Conservation (phyloP, 1,140 invertebrate species). For the Polypedilum vanderplanki region DNA sequence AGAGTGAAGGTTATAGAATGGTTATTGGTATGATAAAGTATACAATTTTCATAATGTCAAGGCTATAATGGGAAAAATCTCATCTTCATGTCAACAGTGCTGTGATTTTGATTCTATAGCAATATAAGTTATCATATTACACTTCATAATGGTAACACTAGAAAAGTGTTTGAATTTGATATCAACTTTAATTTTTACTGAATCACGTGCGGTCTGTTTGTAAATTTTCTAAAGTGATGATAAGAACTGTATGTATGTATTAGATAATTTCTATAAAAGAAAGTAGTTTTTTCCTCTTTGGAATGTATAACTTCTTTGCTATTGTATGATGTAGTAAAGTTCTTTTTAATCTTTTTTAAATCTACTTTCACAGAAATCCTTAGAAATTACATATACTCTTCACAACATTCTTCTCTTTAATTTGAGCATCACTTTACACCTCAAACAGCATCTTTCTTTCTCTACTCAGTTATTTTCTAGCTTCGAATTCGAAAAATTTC, state of each 20-base stretch:
- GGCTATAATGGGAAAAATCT: background rate
- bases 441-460: background rate
- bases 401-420: too few relatives aligned
- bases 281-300: too few relatives aligned
- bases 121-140: background rate
- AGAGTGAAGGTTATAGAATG: too few relatives aligned
- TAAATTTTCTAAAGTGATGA: background rate
- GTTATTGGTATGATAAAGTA: background rate
- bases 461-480: background rate
- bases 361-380: too few relatives aligned
- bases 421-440: background rate
- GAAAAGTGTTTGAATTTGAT: background rate
- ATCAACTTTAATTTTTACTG: background rate
- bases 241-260: too few relatives aligned
- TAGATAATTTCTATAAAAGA: too few relatives aligned
- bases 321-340: too few relatives aligned
- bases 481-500: too few relatives aligned
- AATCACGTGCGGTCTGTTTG: background rate
- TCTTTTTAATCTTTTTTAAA: too few relatives aligned
- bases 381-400: too few relatives aligned
- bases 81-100: background rate
- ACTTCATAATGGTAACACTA: background rate
- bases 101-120: background rate
- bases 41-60: background rate
- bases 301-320: too few relatives aligned